A percentile compares a stretch with the other conserved stretches of the same genome.
Evolutionary conservation across 2,113 vertebrate species (phyloP).

Genomic region (Puma concolor): DNA sequence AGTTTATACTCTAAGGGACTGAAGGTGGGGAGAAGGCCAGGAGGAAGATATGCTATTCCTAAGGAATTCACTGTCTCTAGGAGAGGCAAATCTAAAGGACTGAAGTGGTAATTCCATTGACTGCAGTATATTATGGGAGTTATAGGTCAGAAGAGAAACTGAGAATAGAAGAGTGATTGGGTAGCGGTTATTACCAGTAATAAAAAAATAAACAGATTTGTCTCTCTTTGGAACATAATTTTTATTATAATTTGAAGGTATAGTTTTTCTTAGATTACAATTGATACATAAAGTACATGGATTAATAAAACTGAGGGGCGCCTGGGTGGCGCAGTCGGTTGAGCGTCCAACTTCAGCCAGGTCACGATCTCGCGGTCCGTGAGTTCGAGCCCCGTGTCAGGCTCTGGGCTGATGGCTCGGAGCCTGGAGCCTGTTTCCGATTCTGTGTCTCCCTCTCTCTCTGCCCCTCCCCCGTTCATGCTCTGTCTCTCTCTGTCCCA

Average conservation of each 20-base stretch:
- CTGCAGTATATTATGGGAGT: neutral
- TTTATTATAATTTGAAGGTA: conserved; percentile 39
- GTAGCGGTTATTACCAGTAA: neutral
- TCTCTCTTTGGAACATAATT: conserved; percentile 36
- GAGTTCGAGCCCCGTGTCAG: too few relatives aligned
- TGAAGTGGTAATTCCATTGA: conserved; percentile 3
- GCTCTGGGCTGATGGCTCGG: too few relatives aligned
- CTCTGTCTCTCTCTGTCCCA: too few relatives aligned
- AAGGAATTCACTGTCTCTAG: neutral
- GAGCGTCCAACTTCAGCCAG: too few relatives aligned
- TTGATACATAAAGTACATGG: neutral
- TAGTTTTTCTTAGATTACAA: conserved; percentile 13
- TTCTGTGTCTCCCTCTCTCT: too few relatives aligned
- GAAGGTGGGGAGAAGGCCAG: neutral
- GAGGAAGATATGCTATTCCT: neutral
- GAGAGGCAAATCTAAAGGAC: neutral
- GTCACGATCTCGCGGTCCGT: too few relatives aligned
- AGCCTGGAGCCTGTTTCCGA: too few relatives aligned
- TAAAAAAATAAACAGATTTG: neutral
- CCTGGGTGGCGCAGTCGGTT: too few relatives aligned
- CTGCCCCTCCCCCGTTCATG: too few relatives aligned
- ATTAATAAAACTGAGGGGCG: conserved; percentile 16
- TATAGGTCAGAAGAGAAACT: conserved; percentile 42
- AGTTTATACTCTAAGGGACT: neutral
- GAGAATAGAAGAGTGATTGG: conserved; percentile 16